Conservation (phyloP, 2,113 vertebrate genomes). For the Nycticryphes semicollaris region DNA sequence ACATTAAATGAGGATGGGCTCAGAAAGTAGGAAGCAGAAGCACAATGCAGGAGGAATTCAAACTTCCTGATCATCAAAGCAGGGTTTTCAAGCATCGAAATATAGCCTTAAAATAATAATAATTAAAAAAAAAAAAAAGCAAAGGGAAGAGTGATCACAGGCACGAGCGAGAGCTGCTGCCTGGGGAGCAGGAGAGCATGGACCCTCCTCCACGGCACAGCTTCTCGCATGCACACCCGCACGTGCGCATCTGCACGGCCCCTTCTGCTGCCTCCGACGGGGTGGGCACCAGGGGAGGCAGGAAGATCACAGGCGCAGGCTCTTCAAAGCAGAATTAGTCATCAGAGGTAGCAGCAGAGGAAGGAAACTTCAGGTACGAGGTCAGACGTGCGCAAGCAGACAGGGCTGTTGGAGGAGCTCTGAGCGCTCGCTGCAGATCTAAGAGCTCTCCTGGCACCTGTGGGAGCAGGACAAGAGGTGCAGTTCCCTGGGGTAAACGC, state of each 20-base stretch:
- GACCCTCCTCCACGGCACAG: not conserved
- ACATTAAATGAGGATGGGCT: not conserved
- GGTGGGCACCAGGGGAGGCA: not conserved
- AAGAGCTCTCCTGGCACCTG: not conserved
- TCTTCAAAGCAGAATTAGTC: conserved; percentile 54
- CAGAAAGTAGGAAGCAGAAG: not conserved
- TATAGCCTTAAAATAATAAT: conserved; percentile 26
- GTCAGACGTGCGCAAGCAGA: conserved; percentile 8
- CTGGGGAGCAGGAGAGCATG: not conserved
- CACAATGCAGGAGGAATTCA: not conserved
- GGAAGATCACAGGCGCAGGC: conserved; percentile 23
- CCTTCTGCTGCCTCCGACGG: not conserved
- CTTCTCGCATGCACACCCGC: not conserved
- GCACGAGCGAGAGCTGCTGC: not conserved
- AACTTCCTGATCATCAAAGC: conserved; percentile 36
- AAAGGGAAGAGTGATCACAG: not conserved
- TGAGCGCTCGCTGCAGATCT: not conserved
- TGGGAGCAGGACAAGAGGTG: not conserved
- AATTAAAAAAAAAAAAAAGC: not conserved
- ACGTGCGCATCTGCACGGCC: conserved; percentile 2
- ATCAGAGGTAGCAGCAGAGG: conserved; percentile 19
- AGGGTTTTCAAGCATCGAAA: not conserved
- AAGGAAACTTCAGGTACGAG: conserved; percentile 59
- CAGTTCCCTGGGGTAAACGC: not conserved
- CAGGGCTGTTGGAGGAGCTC: not conserved